Evolutionary conservation across 2,113 vertebrate genomes (phyloP).

Genomic region (Vulpes vulpes): DNA sequence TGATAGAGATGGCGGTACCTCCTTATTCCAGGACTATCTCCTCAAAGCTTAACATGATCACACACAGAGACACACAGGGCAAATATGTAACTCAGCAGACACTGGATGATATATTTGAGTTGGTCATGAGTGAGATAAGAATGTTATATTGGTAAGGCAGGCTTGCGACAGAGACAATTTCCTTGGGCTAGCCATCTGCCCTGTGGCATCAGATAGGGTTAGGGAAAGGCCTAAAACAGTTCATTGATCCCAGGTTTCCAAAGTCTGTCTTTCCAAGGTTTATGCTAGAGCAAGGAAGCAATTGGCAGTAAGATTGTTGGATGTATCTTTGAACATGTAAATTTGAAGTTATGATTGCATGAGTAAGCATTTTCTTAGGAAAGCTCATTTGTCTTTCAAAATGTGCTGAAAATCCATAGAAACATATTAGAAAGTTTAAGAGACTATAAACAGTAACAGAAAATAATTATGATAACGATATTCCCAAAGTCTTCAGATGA

Average conservation of each 20-base stretch:
- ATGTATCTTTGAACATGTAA: constrained; percentile 42
- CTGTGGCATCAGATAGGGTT: not conserved
- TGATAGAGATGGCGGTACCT: not conserved
- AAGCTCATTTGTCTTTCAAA: constrained; percentile 59
- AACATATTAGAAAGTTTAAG: constrained; percentile 57
- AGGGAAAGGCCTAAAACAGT: not conserved
- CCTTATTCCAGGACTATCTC: not conserved
- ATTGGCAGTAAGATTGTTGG: not conserved
- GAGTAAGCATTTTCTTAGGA: constrained; percentile 40
- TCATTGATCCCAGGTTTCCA: not conserved
- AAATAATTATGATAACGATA: constrained; percentile 62
- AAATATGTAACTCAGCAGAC: not conserved
- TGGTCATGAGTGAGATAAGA: not conserved
- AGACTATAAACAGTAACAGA: constrained; percentile 41
- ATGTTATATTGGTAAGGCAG: not conserved
- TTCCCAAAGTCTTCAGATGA: constrained; percentile 4
- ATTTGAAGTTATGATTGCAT: constrained; percentile 3
- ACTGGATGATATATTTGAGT: not conserved
- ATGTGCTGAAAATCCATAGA: constrained; percentile 24
- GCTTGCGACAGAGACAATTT: not conserved
- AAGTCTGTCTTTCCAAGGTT: not conserved
- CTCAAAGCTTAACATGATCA: constrained; percentile 11
- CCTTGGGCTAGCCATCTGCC: not conserved
- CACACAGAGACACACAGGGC: not conserved
- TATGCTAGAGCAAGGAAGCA: not conserved